These are phyloP conservation scores for Burhinus oedicnemus DNA, from an alignment of 2,113 vertebrate genomes.

Conservation along the genomic window DNA sequence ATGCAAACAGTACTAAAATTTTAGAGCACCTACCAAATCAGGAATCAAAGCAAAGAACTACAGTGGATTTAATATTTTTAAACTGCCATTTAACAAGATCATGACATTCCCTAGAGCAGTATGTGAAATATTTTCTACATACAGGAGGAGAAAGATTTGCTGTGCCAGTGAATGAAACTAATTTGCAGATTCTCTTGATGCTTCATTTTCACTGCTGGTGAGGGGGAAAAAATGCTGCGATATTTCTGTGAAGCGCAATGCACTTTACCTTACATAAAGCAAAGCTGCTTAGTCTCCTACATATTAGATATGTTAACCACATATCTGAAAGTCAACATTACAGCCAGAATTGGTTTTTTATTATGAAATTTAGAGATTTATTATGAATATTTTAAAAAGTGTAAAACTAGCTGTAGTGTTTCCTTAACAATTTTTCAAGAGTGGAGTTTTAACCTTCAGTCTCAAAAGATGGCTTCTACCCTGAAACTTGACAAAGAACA, in stretches of 20 bases:
- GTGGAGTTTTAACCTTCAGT: neutral
- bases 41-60: neutral
- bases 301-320: neutral
- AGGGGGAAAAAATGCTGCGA: neutral
- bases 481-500: neutral
- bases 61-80: neutral
- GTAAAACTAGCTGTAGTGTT: neutral
- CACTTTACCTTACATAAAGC: neutral
- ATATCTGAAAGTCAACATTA: neutral
- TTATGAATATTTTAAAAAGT: neutral
- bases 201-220: neutral
- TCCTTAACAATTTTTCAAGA: neutral
- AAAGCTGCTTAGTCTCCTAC: neutral
- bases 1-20: neutral
- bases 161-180: neutral
- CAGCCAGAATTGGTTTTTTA: neutral
- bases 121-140: neutral
- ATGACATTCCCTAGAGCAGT: neutral
- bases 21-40: neutral
- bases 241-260: neutral
- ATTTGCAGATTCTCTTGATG: neutral
- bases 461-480: neutral
- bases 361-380: neutral
- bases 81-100: neutral
- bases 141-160: neutral